phyloP scores from a whole-genome alignment of 2,113 vertebrate species.

The Leptocoma aspasia region DNA sequence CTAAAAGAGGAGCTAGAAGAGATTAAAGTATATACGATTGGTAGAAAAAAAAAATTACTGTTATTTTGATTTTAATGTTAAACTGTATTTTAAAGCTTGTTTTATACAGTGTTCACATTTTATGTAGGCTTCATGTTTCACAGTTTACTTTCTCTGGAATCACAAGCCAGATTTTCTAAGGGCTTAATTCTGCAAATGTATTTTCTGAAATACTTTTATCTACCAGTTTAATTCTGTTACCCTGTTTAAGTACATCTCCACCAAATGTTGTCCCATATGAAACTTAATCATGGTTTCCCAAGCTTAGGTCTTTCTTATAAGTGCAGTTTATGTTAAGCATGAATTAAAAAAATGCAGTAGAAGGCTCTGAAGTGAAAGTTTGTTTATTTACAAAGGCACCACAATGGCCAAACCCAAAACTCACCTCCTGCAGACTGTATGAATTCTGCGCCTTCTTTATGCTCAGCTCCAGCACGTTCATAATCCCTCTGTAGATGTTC shows the following conservation, averaged over 20 bases:
- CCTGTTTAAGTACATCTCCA: not conserved
- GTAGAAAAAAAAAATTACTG: slow-evolving; percentile 28
- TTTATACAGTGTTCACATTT: not conserved
- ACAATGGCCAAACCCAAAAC: not conserved
- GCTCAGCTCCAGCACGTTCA: slow-evolving; percentile 53
- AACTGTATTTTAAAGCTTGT: not conserved
- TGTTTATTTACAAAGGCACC: not conserved
- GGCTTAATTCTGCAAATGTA: not conserved
- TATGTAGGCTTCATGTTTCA: not conserved
- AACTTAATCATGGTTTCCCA: not conserved
- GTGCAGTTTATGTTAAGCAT: not conserved
- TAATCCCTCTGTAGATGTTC: slow-evolving; percentile 60
- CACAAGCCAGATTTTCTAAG: not conserved
- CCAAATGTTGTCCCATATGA: not conserved
- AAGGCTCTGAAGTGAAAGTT: not conserved
- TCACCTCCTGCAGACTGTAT: slow-evolving; percentile 70
- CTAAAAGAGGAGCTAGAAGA: slow-evolving; percentile 4
- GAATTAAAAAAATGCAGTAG: not conserved
- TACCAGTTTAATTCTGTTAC: not conserved
- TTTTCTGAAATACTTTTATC: not conserved
- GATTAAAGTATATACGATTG: slow-evolving; percentile 9
- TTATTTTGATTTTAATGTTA: not conserved
- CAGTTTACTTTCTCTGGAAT: not conserved
- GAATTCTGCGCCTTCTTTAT: slow-evolving; percentile 55
- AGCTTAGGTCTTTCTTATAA: not conserved